Percentiles rank a stretch among this genome's conserved stretches.
Conservation (phyloP, 53 echinoderm and acorn worm genomes). For the Echinarachnius parma region DNA sequence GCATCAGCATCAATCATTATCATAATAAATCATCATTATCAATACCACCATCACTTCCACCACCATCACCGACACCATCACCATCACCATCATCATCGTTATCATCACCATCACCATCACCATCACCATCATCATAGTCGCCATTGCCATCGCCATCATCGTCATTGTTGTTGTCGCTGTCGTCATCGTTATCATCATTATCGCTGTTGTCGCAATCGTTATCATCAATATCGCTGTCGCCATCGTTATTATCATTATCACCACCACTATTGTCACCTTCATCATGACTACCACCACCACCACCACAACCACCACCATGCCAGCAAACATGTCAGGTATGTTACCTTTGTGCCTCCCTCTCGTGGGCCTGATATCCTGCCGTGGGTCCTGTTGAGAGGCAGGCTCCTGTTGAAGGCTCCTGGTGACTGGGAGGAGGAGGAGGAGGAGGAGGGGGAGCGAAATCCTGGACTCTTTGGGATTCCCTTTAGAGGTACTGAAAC, state of each 20-base stretch:
- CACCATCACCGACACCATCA: conserved; percentile 23
- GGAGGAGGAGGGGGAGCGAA: conserved; percentile 54
- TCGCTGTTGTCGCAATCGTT: background rate
- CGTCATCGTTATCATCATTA: conserved; percentile 12
- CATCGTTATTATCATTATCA: conserved; percentile 7
- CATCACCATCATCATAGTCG: conserved; percentile 26
- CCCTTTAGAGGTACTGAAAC: conserved; percentile 67
- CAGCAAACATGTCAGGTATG: background rate
- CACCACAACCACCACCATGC: conserved; percentile 8
- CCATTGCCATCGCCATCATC: conserved; percentile 22
- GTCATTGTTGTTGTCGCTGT: conserved; percentile 15
- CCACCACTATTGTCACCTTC: conserved; percentile 14
- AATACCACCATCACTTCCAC: background rate
- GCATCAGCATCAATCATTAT: background rate
- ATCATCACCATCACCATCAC: conserved; percentile 37
- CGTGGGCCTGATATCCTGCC: conserved; percentile 74
- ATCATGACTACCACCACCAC: background rate
- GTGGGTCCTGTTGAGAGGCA: conserved; percentile 68
- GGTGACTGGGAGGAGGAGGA: conserved; percentile 25
- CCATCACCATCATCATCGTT: conserved; percentile 29
- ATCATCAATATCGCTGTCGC: conserved; percentile 3
- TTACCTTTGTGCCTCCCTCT: conserved; percentile 90
- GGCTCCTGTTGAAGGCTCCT: conserved; percentile 22
- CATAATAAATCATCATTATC: background rate
- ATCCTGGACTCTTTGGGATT: conserved; percentile 75